These are phyloP conservation scores for Brevimyrus niger DNA, from an alignment of 2,113 vertebrate species.

Conservation along the genomic window DNA sequence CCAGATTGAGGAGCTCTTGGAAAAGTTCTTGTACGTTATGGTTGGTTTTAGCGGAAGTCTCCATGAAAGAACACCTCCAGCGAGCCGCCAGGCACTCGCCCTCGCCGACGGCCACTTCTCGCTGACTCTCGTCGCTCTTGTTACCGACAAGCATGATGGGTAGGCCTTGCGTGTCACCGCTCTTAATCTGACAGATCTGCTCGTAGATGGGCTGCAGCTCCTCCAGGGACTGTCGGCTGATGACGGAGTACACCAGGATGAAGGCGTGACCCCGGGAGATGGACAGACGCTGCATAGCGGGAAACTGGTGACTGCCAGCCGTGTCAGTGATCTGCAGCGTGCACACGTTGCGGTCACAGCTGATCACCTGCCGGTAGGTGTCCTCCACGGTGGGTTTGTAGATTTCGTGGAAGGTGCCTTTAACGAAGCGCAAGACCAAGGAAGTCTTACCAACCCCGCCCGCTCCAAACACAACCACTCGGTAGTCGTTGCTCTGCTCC, in stretches of 20 bases:
- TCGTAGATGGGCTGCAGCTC: conserved; percentile 61
- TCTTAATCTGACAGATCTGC: conserved; percentile 60
- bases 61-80: conserved; percentile 65
- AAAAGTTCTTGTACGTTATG: conserved; percentile 63
- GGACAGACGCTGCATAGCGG: conserved; percentile 62
- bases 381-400: conserved; percentile 61
- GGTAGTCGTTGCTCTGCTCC: conserved; percentile 55
- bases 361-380: conserved; percentile 62
- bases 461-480: conserved; percentile 56
- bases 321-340: conserved; percentile 66
- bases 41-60: conserved; percentile 58
- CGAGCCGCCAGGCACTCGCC: conserved; percentile 48
- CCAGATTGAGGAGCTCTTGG: conserved; percentile 54
- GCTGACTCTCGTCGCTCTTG: conserved; percentile 49
- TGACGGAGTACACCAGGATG: conserved; percentile 59
- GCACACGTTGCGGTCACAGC: conserved; percentile 63
- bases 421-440: conserved; percentile 54
- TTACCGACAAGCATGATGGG: conserved; percentile 58
- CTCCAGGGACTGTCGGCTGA: conserved; percentile 56
- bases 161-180: conserved; percentile 42
- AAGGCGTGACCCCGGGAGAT: conserved; percentile 64
- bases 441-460: conserved; percentile 63
- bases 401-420: conserved; percentile 53
- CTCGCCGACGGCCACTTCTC: conserved; percentile 53
- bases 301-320: conserved; percentile 64